Base-by-base conservation (phyloP, 1,140 invertebrate species). In the Lordiphosa mommai region DNA sequence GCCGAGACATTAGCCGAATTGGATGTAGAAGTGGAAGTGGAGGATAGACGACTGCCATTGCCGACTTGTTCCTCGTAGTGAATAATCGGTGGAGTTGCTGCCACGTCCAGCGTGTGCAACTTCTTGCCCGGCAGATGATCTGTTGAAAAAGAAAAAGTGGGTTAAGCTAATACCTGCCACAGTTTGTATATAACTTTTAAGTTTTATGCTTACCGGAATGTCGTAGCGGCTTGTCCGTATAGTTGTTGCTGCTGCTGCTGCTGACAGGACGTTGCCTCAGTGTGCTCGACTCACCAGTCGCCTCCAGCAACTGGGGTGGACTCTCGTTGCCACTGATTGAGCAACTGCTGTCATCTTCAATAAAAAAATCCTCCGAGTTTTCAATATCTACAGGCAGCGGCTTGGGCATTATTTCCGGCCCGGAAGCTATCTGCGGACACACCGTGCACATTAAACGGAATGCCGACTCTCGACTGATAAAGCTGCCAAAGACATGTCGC, bases 401-500 rank as follows among this genome's bases (percentile, higher is more conserved):
- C 49, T 85, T 87, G 4, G 66, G 72, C 13, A 76, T 33, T 10
- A 69, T 66, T 53, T 80, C 73, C 2, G 43, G 12, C 4, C 63
- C 52, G 5, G 40, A 49, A 17, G 37, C 36, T 48, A 76, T 14
- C 12, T 69, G 65, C 5, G 56, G 90, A 93, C 95, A 96, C 10
- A 96, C 93, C 64, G 93, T 93, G 58, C 92, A 92, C 94, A 97
- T 95, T 34, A 96, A 91, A 76, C 94, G 94, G 90, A 94, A 97
- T 0, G 96, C 96, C 57, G 93, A 93, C 86, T 98, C 96, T 33
- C 96, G 90, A 14, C 96, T 97, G 33, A 98, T 91, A 59, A 98
- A 92, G 44, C 95, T 97, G 27, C 95, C 95, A 89, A 98, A 97
- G 12, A 97, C 95, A 89, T 96, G 96, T 58, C 96, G 94, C 72